phyloP scores from a whole-genome alignment of 2,888 invertebrate species.

The Apomyelois bistriatella region DNA sequence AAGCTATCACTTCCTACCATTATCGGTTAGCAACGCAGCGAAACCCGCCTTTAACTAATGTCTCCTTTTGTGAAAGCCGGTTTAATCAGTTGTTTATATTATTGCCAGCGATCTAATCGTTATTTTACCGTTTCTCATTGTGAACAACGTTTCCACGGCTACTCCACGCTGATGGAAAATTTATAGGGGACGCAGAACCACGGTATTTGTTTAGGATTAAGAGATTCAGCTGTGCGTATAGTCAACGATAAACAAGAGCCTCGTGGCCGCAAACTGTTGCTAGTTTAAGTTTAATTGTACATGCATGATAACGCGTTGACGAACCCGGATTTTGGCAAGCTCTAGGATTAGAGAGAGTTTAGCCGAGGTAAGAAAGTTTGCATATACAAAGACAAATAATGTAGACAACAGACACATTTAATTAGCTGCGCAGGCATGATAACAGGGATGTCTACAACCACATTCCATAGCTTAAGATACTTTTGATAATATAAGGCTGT shows the following conservation, averaged over 20 bases:
- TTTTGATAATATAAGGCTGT: conserved; percentile 22
- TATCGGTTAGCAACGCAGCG: conserved; percentile 59
- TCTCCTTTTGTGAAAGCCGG: conserved; percentile 73
- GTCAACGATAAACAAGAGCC: conserved; percentile 71
- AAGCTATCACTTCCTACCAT: conserved; percentile 66
- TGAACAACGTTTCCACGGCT: conserved; percentile 31
- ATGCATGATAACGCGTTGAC: conserved; percentile 65
- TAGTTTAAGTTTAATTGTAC: conserved; percentile 74
- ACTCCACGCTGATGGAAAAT: conserved; percentile 44
- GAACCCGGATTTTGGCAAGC: conserved; percentile 36
- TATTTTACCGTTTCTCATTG: conserved; percentile 72
- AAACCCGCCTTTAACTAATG: conserved; percentile 66
- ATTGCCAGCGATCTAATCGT: conserved; percentile 72
- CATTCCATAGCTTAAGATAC: conserved; percentile 20
- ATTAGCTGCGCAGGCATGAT: conserved; percentile 19
- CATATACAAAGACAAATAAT: conserved; percentile 25
- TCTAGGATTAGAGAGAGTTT: conserved; percentile 44
- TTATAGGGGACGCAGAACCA: conserved; percentile 40
- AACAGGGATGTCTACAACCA: conserved; percentile 18
- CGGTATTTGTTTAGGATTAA: conserved; percentile 76
- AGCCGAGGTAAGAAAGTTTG: conserved; percentile 35
- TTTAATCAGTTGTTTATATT: conserved; percentile 78
- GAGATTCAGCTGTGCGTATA: conserved; percentile 62
- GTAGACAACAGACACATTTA: conserved; percentile 16
- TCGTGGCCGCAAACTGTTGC: conserved; percentile 65